phyloP scores from a whole-genome alignment of 2,797 vertebrate genomes.

The Alectoris magna region DNA sequence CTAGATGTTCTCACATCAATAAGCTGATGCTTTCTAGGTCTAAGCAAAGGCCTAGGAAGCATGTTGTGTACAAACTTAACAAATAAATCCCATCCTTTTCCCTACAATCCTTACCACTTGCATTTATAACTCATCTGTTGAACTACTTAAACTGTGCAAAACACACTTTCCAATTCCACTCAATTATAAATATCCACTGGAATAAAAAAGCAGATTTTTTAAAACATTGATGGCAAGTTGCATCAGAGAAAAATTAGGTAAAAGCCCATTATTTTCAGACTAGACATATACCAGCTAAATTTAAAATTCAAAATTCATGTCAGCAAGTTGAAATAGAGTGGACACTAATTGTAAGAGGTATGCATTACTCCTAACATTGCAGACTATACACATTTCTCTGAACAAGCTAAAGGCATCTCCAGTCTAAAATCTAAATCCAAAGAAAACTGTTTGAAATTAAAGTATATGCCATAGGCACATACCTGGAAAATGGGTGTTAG shows the following conservation, averaged over 20 bases:
- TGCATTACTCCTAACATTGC: background rate
- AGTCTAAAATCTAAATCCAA: constrained; percentile 11
- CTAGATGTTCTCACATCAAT: background rate
- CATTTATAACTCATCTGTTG: background rate
- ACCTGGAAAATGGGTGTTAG: background rate
- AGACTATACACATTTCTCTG: constrained; percentile 24
- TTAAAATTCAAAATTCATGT: constrained; percentile 46
- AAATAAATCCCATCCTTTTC: background rate
- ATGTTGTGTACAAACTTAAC: background rate
- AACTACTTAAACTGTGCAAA: background rate
- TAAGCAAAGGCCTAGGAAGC: background rate
- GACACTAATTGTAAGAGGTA: constrained; percentile 31
- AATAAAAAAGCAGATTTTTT: background rate
- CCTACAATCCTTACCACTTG: background rate
- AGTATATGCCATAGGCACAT: background rate
- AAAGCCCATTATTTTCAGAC: constrained; percentile 45
- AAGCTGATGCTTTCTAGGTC: background rate
- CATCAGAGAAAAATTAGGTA: constrained; percentile 62
- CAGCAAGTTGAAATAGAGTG: constrained; percentile 45
- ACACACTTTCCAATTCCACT: constrained; percentile 19
- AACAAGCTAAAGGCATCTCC: background rate
- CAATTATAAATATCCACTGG: constrained; percentile 38
- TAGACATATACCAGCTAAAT: constrained; percentile 44
- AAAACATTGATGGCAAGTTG: constrained; percentile 34
- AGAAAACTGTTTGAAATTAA: constrained; percentile 4